Conservation (phyloP, 1,140 invertebrate genomes). For the Brachionus rotundiformis region DNA sequence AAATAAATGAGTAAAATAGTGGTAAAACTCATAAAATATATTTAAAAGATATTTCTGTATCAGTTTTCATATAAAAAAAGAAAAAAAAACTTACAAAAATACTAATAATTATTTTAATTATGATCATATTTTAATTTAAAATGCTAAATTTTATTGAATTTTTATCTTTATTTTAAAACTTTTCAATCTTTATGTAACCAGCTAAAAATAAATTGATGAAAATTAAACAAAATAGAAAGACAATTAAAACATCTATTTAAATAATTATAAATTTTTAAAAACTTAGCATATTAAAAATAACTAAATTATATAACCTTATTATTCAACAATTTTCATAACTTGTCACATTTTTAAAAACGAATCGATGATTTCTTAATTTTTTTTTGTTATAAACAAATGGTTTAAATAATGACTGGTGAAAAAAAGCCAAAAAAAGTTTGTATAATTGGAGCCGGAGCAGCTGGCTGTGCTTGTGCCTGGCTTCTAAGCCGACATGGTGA, state of each 20-base stretch:
- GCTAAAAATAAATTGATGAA: too few relatives aligned
- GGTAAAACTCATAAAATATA: too few relatives aligned
- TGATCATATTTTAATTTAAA: too few relatives aligned
- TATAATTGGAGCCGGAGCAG: slow-evolving; percentile 57
- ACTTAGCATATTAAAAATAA: not conserved
- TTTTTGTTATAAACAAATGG: not conserved
- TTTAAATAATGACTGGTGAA: not conserved
- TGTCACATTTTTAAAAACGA: not conserved
- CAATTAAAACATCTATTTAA: not conserved
- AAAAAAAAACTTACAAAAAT: too few relatives aligned
- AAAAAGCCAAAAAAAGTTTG: slow-evolving; percentile 53
- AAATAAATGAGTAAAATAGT: too few relatives aligned
- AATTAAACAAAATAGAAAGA: too few relatives aligned
- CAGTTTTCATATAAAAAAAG: too few relatives aligned
- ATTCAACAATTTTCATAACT: not conserved
- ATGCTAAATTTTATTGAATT: too few relatives aligned
- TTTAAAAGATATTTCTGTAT: too few relatives aligned
- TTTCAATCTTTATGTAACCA: too few relatives aligned
- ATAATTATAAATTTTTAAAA: not conserved
- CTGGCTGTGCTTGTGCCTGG: slow-evolving; percentile 57
- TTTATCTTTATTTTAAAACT: too few relatives aligned
- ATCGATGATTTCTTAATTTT: not conserved
- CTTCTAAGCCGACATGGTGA: slow-evolving; percentile 53
- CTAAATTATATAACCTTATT: not conserved
- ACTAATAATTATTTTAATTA: too few relatives aligned